phyloP scores from a whole-genome alignment of 2,113 vertebrate species.

The Pangasianodon gigas region DNA sequence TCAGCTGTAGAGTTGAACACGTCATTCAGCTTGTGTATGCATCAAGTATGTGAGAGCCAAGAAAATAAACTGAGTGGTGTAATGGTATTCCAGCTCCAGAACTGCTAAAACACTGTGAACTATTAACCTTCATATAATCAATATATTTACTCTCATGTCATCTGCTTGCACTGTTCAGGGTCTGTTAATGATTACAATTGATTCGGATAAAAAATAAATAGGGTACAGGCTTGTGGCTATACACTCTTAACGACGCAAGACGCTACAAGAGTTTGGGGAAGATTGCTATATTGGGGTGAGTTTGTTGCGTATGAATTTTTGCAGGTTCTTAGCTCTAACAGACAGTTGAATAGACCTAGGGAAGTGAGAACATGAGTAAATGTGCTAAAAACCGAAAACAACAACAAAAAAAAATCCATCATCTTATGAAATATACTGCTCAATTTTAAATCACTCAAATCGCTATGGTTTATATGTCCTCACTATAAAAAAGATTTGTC shows the following conservation, averaged over 20 bases:
- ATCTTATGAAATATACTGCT: not conserved
- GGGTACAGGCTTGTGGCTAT: not conserved
- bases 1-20: not conserved
- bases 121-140: not conserved
- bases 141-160: not conserved
- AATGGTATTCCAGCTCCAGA: not conserved
- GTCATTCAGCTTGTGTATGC: not conserved
- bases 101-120: not conserved
- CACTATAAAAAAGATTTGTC: not conserved
- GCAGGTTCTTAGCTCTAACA: not conserved
- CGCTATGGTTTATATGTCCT: not conserved
- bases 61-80: not conserved
- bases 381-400: not conserved
- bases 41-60: not conserved
- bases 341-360: not conserved
- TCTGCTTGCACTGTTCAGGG: not conserved
- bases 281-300: not conserved
- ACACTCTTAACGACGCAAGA: not conserved
- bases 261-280: not conserved
- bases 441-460: not conserved
- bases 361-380: not conserved
- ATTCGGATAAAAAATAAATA: not conserved
- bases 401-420: too few relatives aligned
- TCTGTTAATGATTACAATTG: conserved; percentile 17
- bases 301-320: not conserved